Base-by-base conservation (phyloP, 2,888 invertebrate genomes). In the Hypena proboscidalis region DNA sequence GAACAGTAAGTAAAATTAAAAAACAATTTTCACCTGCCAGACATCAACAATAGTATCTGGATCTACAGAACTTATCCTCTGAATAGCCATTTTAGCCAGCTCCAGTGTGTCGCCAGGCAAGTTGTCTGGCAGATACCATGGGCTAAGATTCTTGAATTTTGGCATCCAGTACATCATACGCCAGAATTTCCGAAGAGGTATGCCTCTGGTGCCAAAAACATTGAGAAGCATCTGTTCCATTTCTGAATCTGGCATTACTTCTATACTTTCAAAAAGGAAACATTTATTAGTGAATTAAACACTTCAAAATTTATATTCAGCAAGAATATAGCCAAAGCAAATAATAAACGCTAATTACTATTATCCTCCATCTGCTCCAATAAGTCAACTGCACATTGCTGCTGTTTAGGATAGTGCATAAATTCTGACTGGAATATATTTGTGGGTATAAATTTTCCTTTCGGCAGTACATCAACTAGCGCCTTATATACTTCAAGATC, bases 281-380 rank as follows among this genome's bases (percentile, higher is more conserved):
- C 11, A 41, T 20, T 38, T 40, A 31, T 21, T 46, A 54, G 13
- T 11, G 22, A 15, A 9, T 7, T 38, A 2, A 8, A 43, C 15
- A 15, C 7, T 13, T n/a, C 1, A 49, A 10, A 2, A 39, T 11
- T 6, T 8, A 34, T 30, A 10, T 11, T 7, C 21, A 11, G 1
- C 1, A 27, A 34, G 6, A 13, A 23, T 0, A 31, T 10, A 27
- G 20, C 26, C 8, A 17, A 22, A 17, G 4, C 6, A 26, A 46
- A 4, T 37, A 26, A 13, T 49, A 52, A 58, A 41, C 29, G n/a
- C 36, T 39, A 67, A 65, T 72, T 85, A 95, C 97, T 95, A 82
- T 97, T 94, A 59, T 95, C 93, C 91, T 99, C 99, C 99, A 99
- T 99, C 91, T 98, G 95, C 66, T 97, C 95, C 14, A 99, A 85